Base-by-base conservation (phyloP, 2,888 invertebrate genomes). In the Sabellastarte sp. region DNA sequence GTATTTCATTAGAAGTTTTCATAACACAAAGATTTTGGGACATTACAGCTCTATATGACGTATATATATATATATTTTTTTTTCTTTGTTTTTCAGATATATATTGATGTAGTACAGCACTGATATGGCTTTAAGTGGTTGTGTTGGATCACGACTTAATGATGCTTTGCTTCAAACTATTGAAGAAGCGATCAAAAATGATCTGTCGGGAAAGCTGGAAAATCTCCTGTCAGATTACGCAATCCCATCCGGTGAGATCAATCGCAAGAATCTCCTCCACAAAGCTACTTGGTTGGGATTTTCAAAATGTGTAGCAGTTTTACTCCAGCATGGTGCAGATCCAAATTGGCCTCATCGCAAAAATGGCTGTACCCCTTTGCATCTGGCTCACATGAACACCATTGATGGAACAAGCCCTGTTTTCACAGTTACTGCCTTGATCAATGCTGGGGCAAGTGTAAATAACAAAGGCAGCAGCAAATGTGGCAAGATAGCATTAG, bases 301-400 rank as follows among this genome's bases (percentile, higher is more conserved):
- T 57, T 57, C 70, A 3, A n/a, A 52, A 24, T 71, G 70, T 51
- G 70, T 72, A 24, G 41, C 55, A 57, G 57, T 72, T 29, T 65
- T 72, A 28, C 64, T 72, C 5, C 61, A 63, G n/a, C 50, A 53
- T 30, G 72, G 72, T 2, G 69, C 67, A 28, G 53, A 59, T 24
- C 70, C 72, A 10, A 67, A 72, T 52, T 26, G 33, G 28, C 60
- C 61, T 10, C 72, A 72, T 59, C 55, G 67, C 4, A 71, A 69
- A 53, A 72, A 72, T 56, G 72, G 72, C 33, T 72, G 72, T 61
- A 71, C 72, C 3, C 65, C 72, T n/a, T 61, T 72, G n/a, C 72
- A 72, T 56, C 64, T 72, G 30, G 70, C 70, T 26, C 70, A 71
- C 62, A 71, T 71, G 60, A 67, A 70, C 52, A 71, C 68, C n/a